Conservation (phyloP, 2,888 invertebrate genomes). For the Caenorhabditis sp. region DNA sequence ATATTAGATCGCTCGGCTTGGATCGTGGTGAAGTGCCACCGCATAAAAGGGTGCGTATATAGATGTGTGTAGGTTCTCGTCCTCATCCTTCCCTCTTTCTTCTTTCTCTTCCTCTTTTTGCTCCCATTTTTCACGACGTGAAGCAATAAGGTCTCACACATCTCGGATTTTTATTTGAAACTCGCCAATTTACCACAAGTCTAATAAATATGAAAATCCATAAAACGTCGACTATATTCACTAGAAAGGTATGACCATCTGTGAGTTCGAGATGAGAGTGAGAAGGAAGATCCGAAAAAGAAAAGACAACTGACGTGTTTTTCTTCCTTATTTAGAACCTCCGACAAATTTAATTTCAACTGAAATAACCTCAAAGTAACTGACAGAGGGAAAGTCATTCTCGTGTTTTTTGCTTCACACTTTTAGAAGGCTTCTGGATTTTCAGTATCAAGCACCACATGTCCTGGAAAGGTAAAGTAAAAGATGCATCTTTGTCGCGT, state of each 20-base stretch:
- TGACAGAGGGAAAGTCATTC: slow-evolving; percentile 20
- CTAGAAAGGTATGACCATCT: slow-evolving; percentile 32
- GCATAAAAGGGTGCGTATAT: slow-evolving; percentile 73
- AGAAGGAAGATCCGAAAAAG: background rate
- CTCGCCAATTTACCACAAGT: background rate
- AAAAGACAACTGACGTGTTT: slow-evolving; percentile 27
- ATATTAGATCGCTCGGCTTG: slow-evolving; percentile 68
- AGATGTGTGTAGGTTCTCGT: slow-evolving; percentile 26
- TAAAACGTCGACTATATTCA: slow-evolving; percentile 36
- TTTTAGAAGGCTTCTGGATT: background rate
- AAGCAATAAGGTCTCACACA: slow-evolving; percentile 40
- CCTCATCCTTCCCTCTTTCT: slow-evolving; percentile 25
- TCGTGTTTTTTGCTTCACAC: slow-evolving; percentile 12
- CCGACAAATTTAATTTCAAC: slow-evolving; percentile 50
- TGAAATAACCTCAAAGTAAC: slow-evolving; percentile 34
- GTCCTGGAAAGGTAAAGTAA: background rate
- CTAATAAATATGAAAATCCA: slow-evolving; percentile 46
- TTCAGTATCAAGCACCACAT: background rate
- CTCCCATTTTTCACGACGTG: background rate
- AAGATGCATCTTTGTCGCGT: no score
- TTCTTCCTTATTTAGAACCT: slow-evolving; percentile 46
- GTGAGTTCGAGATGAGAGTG: background rate
- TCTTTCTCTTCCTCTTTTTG: slow-evolving; percentile 19
- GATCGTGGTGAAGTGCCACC: slow-evolving; percentile 74
- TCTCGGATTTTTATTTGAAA: slow-evolving; percentile 18